A percentile compares a stretch with the other conserved stretches of the same genome.
Evolutionary conservation across 2,888 invertebrate genomes (phyloP).

Genomic region (Zonitis immaculata): DNA sequence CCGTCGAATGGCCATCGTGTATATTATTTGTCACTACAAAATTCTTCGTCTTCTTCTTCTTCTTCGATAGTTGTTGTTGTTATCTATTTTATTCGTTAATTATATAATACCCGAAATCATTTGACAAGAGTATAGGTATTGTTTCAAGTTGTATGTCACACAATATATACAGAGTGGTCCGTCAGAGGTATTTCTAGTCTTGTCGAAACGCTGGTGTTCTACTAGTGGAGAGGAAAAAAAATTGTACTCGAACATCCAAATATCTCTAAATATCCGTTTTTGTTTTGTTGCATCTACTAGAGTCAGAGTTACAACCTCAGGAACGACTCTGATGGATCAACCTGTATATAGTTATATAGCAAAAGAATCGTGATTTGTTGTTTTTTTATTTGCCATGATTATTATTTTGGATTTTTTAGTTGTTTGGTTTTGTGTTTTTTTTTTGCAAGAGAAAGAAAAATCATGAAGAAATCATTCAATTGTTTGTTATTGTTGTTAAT

Average conservation of each 20-base stretch:
- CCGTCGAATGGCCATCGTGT: background rate
- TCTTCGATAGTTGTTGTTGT: background rate
- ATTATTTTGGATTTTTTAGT: background rate
- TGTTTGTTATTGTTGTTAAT: no score
- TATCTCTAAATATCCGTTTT: no score
- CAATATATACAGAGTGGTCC: no score
- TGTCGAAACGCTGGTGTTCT: no score
- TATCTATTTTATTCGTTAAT: background rate
- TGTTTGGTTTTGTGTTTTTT: background rate
- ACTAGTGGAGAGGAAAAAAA: no score
- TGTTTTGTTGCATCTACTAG: no score
- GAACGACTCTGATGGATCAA: no score
- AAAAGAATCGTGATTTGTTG: background rate
- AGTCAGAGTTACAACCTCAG: no score
- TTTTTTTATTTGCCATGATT: background rate
- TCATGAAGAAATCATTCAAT: background rate
- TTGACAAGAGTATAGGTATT: background rate
- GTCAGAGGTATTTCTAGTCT: no score
- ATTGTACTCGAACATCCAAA: no score
- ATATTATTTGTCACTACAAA: background rate
- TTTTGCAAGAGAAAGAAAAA: background rate
- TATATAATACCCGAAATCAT: background rate
- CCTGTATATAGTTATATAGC: no score
- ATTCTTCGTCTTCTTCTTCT: background rate
- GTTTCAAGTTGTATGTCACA: background rate